Conservation (phyloP, 2,888 invertebrate species). For the Heliconius sara region DNA sequence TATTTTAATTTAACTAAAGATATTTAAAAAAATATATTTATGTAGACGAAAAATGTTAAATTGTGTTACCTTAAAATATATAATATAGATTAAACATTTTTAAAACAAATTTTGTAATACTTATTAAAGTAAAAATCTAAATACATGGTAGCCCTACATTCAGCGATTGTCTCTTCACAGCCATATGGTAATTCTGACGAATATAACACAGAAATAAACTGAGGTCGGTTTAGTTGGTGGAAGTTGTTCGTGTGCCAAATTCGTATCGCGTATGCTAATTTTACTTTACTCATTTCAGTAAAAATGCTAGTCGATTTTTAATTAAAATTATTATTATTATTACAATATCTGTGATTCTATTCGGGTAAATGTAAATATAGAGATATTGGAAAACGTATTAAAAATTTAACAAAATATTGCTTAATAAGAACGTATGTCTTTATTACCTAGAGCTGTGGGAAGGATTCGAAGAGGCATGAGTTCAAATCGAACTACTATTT, state of each 20-base stretch:
- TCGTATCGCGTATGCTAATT: slow-evolving; percentile 35
- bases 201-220: slow-evolving; percentile 46
- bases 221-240: slow-evolving; percentile 43
- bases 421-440: too few relatives aligned
- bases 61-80: too few relatives aligned
- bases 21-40: too few relatives aligned
- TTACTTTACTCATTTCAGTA: slow-evolving; percentile 23
- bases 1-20: too few relatives aligned
- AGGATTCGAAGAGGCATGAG: too few relatives aligned
- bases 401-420: too few relatives aligned
- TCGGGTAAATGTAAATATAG: too few relatives aligned
- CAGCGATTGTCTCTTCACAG: slow-evolving; percentile 54
- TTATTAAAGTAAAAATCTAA: background rate
- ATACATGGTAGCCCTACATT: slow-evolving; percentile 47
- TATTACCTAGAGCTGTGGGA: too few relatives aligned
- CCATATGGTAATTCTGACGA: slow-evolving; percentile 66
- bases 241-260: slow-evolving; percentile 35
- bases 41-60: too few relatives aligned
- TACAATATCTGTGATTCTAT: background rate
- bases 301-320: background rate
- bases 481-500: too few relatives aligned
- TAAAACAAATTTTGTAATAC: background rate
- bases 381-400: too few relatives aligned
- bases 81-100: background rate
- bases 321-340: background rate